Evolutionary conservation across 2,113 vertebrate species (phyloP).

Genomic region (Chloropsis cyanopogon): DNA sequence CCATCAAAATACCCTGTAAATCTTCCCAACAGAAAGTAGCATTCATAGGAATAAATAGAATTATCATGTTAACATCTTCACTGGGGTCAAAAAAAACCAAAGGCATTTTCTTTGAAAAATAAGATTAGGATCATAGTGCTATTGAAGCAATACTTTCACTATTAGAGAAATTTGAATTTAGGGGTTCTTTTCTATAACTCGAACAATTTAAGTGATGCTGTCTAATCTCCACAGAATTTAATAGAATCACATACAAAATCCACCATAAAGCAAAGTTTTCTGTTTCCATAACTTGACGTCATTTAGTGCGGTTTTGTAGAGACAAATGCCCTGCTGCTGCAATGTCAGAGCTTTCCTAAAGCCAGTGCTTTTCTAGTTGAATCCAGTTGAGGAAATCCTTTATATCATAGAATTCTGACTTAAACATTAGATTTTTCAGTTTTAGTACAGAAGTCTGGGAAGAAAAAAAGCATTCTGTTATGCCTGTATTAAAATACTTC

Average conservation of each 20-base stretch:
- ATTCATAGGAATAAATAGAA: background rate
- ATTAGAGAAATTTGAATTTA: background rate
- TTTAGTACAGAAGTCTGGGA: background rate
- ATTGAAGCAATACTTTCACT: background rate
- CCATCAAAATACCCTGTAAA: background rate
- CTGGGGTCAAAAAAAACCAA: background rate
- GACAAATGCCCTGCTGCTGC: background rate
- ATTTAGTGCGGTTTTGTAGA: background rate
- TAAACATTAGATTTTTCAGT: background rate
- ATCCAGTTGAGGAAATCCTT: background rate
- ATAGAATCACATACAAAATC: background rate
- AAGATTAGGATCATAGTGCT: background rate
- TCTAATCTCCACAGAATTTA: background rate
- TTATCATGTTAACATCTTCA: background rate
- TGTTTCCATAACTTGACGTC: background rate
- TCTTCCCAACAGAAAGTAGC: background rate
- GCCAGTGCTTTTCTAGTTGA: background rate
- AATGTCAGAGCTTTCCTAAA: background rate
- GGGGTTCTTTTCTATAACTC: background rate
- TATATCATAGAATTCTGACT: background rate
- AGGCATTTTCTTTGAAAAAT: background rate
- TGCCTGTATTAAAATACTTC: background rate
- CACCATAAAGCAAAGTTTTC: background rate
- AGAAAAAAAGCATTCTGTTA: background rate
- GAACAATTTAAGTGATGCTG: background rate